phyloP scores from a whole-genome alignment of 2,797 vertebrate genomes.

The Babyrousa celebensis region DNA sequence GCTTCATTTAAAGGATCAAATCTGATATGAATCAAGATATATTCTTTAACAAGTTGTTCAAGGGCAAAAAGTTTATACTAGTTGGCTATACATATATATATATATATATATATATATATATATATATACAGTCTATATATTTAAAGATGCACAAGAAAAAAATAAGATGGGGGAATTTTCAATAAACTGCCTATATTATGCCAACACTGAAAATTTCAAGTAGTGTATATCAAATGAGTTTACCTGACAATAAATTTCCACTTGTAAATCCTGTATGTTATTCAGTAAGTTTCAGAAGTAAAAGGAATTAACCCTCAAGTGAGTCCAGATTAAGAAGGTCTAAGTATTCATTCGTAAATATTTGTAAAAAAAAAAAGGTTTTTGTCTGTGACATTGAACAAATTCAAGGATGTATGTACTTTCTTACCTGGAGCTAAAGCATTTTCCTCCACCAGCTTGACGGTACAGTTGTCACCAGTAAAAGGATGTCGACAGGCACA shows the following conservation, averaged over 20 bases:
- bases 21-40: constrained; percentile 72
- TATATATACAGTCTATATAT: neutral
- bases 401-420: neutral
- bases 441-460: constrained; percentile 88
- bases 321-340: neutral
- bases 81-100: neutral
- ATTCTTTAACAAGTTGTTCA: constrained; percentile 37
- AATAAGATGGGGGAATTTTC: neutral
- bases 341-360: neutral
- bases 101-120: neutral
- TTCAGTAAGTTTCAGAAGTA: neutral
- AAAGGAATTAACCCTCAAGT: neutral
- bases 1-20: neutral
- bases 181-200: neutral
- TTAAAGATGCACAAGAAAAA: neutral
- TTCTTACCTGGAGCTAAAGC: constrained; percentile 89
- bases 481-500: constrained; percentile 93
- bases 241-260: neutral
- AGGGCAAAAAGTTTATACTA: constrained; percentile 59
- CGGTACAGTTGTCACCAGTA: constrained; percentile 90
- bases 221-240: neutral
- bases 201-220: neutral
- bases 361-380: neutral
- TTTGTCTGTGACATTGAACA: neutral
- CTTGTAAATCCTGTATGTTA: neutral